A percentile compares a stretch with the other conserved stretches of the same genome.
These are phyloP conservation scores for Drosophila sp. DNA, from an alignment of 1,140 invertebrate genomes.

Conservation along the genomic window DNA sequence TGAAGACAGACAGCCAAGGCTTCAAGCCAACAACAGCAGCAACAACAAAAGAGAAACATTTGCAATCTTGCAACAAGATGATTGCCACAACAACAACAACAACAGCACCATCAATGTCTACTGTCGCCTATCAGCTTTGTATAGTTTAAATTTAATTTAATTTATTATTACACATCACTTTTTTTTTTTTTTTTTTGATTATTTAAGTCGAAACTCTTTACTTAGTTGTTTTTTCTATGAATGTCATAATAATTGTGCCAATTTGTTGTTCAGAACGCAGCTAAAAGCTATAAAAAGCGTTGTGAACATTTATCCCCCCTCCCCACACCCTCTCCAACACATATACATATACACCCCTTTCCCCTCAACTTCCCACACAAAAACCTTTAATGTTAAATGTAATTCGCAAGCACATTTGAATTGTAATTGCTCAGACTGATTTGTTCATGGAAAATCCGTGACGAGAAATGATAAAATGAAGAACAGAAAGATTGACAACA, in stretches of 20 bases:
- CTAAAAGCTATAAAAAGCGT: conserved; percentile 48
- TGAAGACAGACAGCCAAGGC: background rate
- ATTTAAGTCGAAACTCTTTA: background rate
- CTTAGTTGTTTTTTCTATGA: conserved; percentile 23
- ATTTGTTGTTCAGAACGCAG: conserved; percentile 65
- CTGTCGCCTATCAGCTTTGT: conserved; percentile 5
- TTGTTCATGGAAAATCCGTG: conserved; percentile 47
- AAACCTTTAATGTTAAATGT: conserved; percentile 14
- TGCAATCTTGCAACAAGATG: background rate
- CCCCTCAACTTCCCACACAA: background rate
- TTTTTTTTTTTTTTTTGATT: background rate
- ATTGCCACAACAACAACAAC: background rate
- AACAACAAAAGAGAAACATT: too few species aligned
- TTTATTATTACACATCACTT: background rate
- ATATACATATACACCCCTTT: too few species aligned
- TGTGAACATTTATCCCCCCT: conserved; percentile 5
- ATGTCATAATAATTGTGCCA: conserved; percentile 61
- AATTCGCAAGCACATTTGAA: conserved; percentile 63
- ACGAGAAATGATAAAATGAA: conserved; percentile 4
- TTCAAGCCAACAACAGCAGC: background rate
- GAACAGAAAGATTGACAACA: background rate
- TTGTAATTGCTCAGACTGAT: conserved; percentile 81
- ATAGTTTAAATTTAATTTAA: background rate
- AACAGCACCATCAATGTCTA: too few species aligned
- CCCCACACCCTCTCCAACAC: background rate